Evolutionary conservation across 2,113 vertebrate species (phyloP).

Genomic region (Hemichromis elongatus): DNA sequence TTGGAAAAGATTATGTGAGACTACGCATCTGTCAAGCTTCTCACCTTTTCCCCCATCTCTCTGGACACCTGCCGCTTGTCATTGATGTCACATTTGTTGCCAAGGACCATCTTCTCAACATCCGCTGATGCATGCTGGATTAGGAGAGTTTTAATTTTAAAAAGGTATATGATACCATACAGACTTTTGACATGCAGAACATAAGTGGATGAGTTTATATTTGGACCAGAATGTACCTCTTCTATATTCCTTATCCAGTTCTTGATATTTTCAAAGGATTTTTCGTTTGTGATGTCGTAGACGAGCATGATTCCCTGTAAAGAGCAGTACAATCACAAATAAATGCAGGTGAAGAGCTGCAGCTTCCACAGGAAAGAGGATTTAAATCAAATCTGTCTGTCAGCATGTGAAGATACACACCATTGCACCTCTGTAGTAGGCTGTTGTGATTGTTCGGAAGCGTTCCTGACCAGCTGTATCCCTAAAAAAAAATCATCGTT

Average conservation of each 20-base stretch:
- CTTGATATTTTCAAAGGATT: conserved; percentile 96
- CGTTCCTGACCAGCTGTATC: conserved; percentile 95
- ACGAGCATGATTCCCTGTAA: conserved; percentile 93
- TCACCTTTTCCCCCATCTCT: conserved; percentile 93
- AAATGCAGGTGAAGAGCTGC: background rate
- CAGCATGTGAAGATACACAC: conserved; percentile 61
- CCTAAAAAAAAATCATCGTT: conserved; percentile 63
- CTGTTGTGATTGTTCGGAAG: conserved; percentile 94
- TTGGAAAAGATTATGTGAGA: background rate
- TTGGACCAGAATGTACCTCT: conserved; percentile 74
- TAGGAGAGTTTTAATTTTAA: background rate
- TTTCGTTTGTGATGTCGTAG: conserved; percentile 97
- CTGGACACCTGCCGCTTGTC: conserved; percentile 95
- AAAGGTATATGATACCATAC: background rate
- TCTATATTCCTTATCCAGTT: conserved; percentile 98
- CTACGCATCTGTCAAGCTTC: background rate
- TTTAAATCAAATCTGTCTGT: background rate
- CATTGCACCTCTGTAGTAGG: conserved; percentile 96
- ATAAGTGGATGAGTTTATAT: background rate
- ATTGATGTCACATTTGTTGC: conserved; percentile 97
- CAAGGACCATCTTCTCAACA: conserved; percentile 97
- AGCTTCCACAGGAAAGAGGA: background rate
- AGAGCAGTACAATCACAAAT: background rate
- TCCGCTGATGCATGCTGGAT: conserved; percentile 91
- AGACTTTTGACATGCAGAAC: background rate